Evolutionary conservation across 1,140 invertebrate species (phyloP), one percentile per base, ranked within the genome.

Genomic region (Danaus plexippus): DNA sequence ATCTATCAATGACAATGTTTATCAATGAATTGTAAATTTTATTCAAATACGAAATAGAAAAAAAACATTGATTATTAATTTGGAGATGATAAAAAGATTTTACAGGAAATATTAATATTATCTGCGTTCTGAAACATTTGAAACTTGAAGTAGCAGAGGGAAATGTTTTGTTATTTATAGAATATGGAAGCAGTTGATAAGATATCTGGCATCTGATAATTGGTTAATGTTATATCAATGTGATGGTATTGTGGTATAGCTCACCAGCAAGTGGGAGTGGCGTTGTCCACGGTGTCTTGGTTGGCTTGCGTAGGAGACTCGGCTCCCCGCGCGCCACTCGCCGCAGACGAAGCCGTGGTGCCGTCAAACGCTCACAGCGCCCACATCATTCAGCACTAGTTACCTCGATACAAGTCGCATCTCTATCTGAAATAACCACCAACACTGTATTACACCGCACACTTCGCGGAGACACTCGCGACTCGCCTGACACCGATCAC

Each of bases 221-320:
- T 32, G 22, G 22, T 32, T 32, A 32, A 6, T 32, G 22, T 32
- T 32, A 32, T 32, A 32, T 7, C 22, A 32, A 32, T 32, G 22
- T 32, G 22, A 32, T 32, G 22, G 22, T 32, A 32, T 8, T 32
- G 22, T 32, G 22, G 22, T 32, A 7, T 1, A 15, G 80, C 75
- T 83, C 55, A 86, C 81, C 83, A 86, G 72, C 83, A 86, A 69
- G 81, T 85, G 70, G 81, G 81, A 71, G 81, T 85, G 71, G 81
- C 71, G 83, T 83, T 85, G 63, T 86, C 83, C 77, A 85, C 78
- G 62, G 84, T 84, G 73, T 85, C 80, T 63, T 84, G 84, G 71
- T 84, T 87, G 77, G 80, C 69, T 73, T 87, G 83, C 81, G 81
- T 84, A 82, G 83, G 81, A 83, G 81, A 87, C 81, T 82, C 84